Conservation (phyloP, 1,140 invertebrate species). For the Berghia stephanieae region DNA sequence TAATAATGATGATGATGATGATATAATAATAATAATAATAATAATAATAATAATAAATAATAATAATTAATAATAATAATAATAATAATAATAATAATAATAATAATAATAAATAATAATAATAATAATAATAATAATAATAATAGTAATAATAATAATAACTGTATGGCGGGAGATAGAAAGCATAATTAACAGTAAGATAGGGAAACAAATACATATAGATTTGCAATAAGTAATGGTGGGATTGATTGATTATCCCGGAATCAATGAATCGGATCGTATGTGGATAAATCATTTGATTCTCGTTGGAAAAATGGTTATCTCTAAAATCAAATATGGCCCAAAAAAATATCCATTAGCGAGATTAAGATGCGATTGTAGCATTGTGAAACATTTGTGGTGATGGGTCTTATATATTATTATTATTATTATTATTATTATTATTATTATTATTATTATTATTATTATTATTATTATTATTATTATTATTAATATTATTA, state of each 20-base stretch:
- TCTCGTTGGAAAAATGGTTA: neutral
- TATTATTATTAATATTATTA: slow-evolving; percentile 22
- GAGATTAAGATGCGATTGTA: no score
- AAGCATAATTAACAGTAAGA: neutral
- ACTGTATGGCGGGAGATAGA: neutral
- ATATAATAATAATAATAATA: neutral
- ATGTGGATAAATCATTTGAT: neutral
- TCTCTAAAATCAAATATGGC: no score
- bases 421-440: neutral
- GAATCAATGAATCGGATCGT: neutral
- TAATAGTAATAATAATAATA: neutral
- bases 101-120: no score
- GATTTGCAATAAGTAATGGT: neutral
- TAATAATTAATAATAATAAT: no score
- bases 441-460: slow-evolving; percentile 22
- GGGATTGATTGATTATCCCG: neutral
- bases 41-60: neutral
- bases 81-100: no score
- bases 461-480: slow-evolving; percentile 23
- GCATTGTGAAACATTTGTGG: neutral
- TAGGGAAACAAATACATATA: neutral
- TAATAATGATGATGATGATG: neutral
- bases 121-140: neutral
- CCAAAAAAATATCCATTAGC: no score
- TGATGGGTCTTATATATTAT: neutral